These are phyloP conservation scores for Branchellion lobata DNA, from an alignment of 2,888 invertebrate genomes.

Conservation along the genomic window DNA sequence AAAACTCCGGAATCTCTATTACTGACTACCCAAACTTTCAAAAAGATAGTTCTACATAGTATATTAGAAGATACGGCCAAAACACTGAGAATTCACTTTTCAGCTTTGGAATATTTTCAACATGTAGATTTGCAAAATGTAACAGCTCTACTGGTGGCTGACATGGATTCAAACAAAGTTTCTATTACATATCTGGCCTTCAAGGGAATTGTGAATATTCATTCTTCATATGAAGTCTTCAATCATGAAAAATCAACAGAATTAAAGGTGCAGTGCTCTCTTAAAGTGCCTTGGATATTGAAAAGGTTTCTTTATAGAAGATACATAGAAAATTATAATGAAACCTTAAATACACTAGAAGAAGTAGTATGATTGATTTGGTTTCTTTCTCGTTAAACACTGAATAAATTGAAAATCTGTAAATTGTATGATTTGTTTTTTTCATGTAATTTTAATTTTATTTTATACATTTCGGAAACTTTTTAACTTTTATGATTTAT, in stretches of 20 bases:
- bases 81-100: background rate
- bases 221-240: background rate
- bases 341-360: background rate
- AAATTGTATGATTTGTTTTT: background rate
- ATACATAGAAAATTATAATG: constrained; percentile 7
- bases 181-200: background rate
- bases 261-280: background rate
- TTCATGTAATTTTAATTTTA: background rate
- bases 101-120: constrained; percentile 18
- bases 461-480: background rate
- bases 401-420: background rate
- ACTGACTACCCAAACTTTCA: background rate
- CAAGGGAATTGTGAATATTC: constrained; percentile 1
- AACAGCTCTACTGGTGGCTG: background rate
- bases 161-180: background rate
- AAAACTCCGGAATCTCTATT: background rate
- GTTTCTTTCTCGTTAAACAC: no score
- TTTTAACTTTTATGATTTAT: background rate
- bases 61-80: background rate
- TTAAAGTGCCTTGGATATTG: background rate
- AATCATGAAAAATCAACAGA: background rate
- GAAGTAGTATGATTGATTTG: background rate
- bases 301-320: background rate
- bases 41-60: background rate
- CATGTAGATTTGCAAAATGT: constrained; percentile 5